These are phyloP conservation scores for Sula dactylatra DNA, from an alignment of 2,113 vertebrate genomes.

Conservation along the genomic window DNA sequence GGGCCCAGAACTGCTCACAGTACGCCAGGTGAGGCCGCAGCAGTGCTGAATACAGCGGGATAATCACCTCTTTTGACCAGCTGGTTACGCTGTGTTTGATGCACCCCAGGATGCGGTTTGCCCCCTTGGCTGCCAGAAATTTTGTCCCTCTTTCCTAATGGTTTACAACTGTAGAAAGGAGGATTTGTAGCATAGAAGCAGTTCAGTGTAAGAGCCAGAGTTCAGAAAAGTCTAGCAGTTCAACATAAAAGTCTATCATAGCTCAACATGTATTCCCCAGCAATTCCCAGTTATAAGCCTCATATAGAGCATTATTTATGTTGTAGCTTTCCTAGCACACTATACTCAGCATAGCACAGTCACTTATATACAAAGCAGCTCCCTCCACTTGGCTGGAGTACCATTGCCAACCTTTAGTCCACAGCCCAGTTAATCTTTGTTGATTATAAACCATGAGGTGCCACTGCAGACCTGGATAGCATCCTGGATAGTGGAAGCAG, in stretches of 20 bases:
- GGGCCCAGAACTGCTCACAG: background rate
- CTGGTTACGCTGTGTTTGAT: background rate
- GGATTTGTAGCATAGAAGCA: background rate
- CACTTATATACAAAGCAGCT: background rate
- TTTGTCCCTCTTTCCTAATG: background rate
- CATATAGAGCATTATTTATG: background rate
- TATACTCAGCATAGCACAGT: background rate
- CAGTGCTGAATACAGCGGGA: background rate
- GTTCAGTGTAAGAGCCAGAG: background rate
- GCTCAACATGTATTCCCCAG: background rate
- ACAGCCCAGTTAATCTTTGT: conserved; percentile 15
- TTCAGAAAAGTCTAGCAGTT: background rate
- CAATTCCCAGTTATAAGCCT: background rate
- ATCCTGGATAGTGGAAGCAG: background rate
- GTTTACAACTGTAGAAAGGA: background rate
- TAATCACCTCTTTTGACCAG: background rate
- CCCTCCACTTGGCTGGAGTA: background rate
- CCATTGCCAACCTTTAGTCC: background rate
- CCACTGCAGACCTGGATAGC: conserved; percentile 24
- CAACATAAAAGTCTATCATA: background rate
- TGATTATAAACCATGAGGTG: conserved; percentile 10
- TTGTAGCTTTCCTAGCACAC: background rate
- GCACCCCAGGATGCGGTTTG: background rate
- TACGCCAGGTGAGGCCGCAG: background rate
- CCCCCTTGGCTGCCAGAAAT: background rate